These are phyloP conservation scores for Melanocharis versteri DNA, from an alignment of 2,113 vertebrate species.

Conservation along the genomic window DNA sequence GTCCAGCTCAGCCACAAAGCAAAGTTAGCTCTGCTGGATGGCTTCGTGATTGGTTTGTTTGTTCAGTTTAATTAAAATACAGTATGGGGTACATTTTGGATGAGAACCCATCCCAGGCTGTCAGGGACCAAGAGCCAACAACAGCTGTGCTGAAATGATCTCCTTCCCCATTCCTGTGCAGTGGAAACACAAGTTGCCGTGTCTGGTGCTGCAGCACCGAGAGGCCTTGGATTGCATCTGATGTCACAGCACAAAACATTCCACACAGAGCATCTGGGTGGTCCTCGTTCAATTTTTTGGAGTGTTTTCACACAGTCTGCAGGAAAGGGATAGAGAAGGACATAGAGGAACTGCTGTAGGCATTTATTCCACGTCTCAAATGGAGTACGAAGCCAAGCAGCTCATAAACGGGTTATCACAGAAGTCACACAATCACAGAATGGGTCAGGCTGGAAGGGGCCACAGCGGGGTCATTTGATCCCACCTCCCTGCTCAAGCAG, in stretches of 20 bases:
- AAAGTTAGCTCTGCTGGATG: not conserved
- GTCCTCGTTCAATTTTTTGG: not conserved
- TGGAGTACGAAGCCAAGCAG: not conserved
- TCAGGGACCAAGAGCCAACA: not conserved
- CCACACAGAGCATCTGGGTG: not conserved
- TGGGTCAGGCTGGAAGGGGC: not conserved
- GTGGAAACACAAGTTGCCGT: not conserved
- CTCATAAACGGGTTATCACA: not conserved
- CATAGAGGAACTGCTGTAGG: not conserved
- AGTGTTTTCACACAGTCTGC: not conserved
- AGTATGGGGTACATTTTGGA: slow-evolving; percentile 5
- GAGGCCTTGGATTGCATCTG: not conserved
- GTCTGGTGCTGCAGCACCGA: not conserved
- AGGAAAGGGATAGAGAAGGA: not conserved
- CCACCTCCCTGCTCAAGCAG: not conserved
- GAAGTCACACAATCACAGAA: not conserved
- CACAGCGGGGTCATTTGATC: not conserved
- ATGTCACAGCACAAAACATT: fast-evolving
- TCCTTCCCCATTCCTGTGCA: not conserved
- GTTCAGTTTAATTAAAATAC: slow-evolving; percentile 49
- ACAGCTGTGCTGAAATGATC: not conserved
- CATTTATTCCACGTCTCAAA: not conserved
- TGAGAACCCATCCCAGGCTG: not conserved
- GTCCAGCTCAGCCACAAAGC: not conserved
- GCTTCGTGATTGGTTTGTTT: not conserved